Percentiles rank a stretch among this genome's conserved stretches.
phyloP scores from a whole-genome alignment of 35 echinoderm and acorn worm species.

The Amphiura filiformis region DNA sequence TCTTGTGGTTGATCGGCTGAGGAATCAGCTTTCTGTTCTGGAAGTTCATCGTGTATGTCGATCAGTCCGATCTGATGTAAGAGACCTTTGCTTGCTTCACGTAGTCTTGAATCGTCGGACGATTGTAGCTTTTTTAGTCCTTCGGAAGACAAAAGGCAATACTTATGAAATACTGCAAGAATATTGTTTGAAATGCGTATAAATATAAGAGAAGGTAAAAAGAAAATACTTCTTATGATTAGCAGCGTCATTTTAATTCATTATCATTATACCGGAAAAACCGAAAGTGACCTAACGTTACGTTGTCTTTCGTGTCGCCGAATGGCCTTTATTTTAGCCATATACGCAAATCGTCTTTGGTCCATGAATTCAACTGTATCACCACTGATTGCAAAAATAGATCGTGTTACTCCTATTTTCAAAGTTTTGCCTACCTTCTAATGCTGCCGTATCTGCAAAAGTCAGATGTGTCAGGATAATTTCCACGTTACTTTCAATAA shows the following conservation, averaged over 20 bases:
- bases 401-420: no score
- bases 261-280: not conserved
- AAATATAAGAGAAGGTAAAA: not conserved
- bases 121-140: not conserved
- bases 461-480: not conserved
- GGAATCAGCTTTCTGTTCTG: not conserved
- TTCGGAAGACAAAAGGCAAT: not conserved
- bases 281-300: not conserved
- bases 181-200: not conserved
- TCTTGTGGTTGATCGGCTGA: not conserved
- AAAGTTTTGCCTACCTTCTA: not conserved
- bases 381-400: no score
- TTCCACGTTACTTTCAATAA: not conserved
- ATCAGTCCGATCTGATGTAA: not conserved
- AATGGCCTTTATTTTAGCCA: not conserved
- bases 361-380: no score
- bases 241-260: not conserved
- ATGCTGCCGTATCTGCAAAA: not conserved
- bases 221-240: not conserved
- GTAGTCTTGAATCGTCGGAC: not conserved
- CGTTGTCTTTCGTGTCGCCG: not conserved
- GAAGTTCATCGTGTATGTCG: not conserved
- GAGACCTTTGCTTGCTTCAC: not conserved
- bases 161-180: not conserved
- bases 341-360: not conserved